These are phyloP conservation scores for Rhinella marina DNA, from an alignment of 2,797 vertebrate genomes.

Conservation along the genomic window DNA sequence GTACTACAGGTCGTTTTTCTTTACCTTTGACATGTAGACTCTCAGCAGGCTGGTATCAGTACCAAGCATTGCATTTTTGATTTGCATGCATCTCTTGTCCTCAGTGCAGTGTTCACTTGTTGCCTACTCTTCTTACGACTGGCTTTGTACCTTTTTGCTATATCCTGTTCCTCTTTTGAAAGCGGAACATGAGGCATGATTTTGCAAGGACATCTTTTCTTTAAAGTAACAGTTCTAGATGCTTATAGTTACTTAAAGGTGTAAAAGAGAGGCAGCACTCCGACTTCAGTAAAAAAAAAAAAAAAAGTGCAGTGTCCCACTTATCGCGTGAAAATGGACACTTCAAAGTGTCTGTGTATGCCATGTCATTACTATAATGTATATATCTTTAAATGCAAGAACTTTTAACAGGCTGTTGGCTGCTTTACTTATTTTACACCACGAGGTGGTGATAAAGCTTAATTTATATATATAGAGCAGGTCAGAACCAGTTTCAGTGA, in stretches of 20 bases:
- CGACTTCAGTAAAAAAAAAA: no score
- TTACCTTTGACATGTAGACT: slow-evolving; percentile 14
- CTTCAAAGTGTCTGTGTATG: no score
- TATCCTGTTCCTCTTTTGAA: slow-evolving; percentile 51
- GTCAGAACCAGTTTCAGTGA: no score
- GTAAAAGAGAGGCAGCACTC: neutral
- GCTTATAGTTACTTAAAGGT: neutral
- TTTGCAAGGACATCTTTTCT: slow-evolving; percentile 38
- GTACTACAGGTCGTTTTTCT: no score
- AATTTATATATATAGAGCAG: no score
- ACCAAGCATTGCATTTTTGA: slow-evolving; percentile 16
- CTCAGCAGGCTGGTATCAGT: neutral
- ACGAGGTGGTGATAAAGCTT: no score
- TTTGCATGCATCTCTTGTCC: neutral
- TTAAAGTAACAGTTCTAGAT: neutral
- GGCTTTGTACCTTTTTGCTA: slow-evolving; percentile 22
- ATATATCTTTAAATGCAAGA: no score
- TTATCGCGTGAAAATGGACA: no score
- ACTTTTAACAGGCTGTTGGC: no score
- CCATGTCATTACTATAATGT: no score
- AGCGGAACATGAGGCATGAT: slow-evolving; percentile 44
- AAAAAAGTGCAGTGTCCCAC: no score
- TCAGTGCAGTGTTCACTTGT: neutral
- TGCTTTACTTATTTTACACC: no score
- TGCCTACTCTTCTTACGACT: slow-evolving; percentile 12